Base-by-base conservation (phyloP, 53 echinoderm and acorn worm species). In the Paelopatides confundens region DNA sequence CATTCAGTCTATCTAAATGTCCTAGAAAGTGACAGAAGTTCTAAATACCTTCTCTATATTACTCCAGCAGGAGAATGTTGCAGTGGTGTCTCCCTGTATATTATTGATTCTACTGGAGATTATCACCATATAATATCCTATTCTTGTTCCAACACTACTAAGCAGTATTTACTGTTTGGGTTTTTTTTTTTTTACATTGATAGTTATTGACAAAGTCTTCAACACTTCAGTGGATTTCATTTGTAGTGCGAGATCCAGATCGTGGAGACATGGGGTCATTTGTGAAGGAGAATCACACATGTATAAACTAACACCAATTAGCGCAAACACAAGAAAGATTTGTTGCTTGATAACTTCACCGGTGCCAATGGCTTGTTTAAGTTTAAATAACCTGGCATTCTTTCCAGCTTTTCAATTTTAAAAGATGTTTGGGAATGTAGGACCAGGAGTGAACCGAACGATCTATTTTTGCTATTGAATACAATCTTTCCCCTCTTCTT, bases 171-270 rank as follows among this genome's bases (percentile, higher is more conserved):
- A 74, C 47, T 46, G 23, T 39, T 40, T 39, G 38, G 38, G 13
- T 39, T 74, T 39, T 40, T 18, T 40, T 23, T 23, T 74, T 74
- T 38, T 24, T 46, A 74, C 74, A 74, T 74, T 39, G 74, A 74
- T 74, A 74, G 39, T 43, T 26, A 32, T 74, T 74, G 21, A 27
- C 74, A 36, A 74, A 74, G 47, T 74, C 74, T 46, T 74, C 74
- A 74, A 74, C 74, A 74, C 74, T 74, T 36, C 26, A 74, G 74
- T 74, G 74, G 74, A 74, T 74, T 74, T 74, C 74, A 74, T 74
- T n/a, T 74, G 74, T 74, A 74, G 74, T 5, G 29, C 3, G 24
- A 74, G 74, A 38, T 40, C 74, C 23, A 74, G 74, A 74, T 74
- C 47, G 36, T 29, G 10, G 40, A 40, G 74, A 74, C 74, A 74